Percentiles rank a stretch among this genome's conserved stretches.
phyloP scores from a whole-genome alignment of 2,113 vertebrate species.

The Barbus barbus region DNA sequence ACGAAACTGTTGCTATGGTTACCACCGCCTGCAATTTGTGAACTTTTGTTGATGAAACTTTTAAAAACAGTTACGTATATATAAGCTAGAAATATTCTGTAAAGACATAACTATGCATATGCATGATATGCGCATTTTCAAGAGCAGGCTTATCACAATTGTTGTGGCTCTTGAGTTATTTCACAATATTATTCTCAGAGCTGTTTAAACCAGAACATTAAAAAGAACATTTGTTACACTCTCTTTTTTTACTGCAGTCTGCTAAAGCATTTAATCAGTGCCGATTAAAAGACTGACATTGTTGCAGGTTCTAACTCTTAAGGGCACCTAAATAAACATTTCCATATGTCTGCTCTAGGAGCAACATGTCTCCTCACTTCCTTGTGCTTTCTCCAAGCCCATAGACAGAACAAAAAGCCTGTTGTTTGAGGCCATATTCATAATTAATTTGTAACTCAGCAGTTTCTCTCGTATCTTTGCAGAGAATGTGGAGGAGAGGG shows the following conservation, averaged over 20 bases:
- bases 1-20: neutral
- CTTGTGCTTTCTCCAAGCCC: conserved; percentile 55
- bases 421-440: conserved; percentile 74
- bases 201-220: neutral
- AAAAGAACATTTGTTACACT: neutral
- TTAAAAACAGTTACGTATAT: neutral
- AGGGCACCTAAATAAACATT: conserved; percentile 71
- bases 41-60: neutral
- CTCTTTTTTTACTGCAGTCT: conserved; percentile 50
- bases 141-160: neutral
- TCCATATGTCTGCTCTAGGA: conserved; percentile 72
- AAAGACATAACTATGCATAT: neutral
- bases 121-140: neutral
- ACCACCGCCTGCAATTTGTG: neutral
- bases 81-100: neutral
- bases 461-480: conserved; percentile 46
- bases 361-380: conserved; percentile 70
- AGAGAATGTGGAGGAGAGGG: conserved; percentile 57
- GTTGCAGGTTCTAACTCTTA: conserved; percentile 69
- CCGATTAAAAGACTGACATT: conserved; percentile 58
- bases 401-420: conserved; percentile 75
- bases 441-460: conserved; percentile 70
- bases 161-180: neutral
- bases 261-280: conserved; percentile 51
- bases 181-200: neutral